These are phyloP conservation scores for Drosophila rhopaloa DNA, from an alignment of 1,140 invertebrate genomes.

Conservation along the genomic window DNA sequence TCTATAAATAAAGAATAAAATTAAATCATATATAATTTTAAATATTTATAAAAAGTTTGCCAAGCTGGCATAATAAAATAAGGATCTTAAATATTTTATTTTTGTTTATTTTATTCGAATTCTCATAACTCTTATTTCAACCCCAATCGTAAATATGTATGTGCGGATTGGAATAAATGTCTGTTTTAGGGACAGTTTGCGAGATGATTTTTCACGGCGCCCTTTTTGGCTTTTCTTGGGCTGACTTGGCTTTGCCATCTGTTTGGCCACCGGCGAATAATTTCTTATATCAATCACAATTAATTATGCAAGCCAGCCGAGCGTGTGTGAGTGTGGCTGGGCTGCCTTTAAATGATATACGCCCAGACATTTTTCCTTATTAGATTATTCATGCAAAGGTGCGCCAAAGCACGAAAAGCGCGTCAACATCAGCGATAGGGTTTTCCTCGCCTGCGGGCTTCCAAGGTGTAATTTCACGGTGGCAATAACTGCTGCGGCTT, in stretches of 20 bases:
- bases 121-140: neutral
- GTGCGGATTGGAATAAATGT: constrained; percentile 32
- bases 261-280: constrained; percentile 68
- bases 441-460: constrained; percentile 37
- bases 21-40: neutral
- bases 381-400: constrained; percentile 71
- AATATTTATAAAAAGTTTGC: too few species aligned
- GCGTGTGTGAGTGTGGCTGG: constrained; percentile 7
- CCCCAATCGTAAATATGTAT: neutral
- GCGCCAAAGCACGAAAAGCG: constrained; percentile 13
- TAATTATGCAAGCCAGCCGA: constrained; percentile 61
- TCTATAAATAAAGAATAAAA: too few species aligned
- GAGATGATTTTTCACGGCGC: constrained; percentile 77
- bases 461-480: constrained; percentile 69
- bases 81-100: neutral
- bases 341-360: constrained; percentile 58
- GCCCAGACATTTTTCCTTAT: constrained; percentile 65
- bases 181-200: constrained; percentile 69
- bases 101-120: neutral
- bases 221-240: constrained; percentile 53
- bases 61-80: too few species aligned
- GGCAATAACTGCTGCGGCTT: constrained; percentile 22
- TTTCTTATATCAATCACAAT: constrained; percentile 82
- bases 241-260: constrained; percentile 51
- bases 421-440: constrained; percentile 33